phyloP scores from a whole-genome alignment of 1,140 invertebrate genomes.

The Anadara kagoshimensis region DNA sequence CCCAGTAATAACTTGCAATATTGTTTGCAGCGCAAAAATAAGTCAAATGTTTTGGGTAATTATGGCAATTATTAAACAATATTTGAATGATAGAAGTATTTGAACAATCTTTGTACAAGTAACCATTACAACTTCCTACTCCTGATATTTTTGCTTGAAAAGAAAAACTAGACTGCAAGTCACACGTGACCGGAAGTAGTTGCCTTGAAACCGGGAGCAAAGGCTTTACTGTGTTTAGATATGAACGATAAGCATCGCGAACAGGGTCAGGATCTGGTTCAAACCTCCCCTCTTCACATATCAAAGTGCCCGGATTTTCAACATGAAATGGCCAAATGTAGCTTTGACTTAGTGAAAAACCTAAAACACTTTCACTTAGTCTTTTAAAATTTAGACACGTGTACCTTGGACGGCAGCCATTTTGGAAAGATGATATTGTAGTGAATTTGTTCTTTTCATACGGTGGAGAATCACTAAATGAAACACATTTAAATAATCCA shows the following conservation, averaged over 20 bases:
- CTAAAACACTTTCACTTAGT: conserved; percentile 12
- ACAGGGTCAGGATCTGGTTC: conserved; percentile 18
- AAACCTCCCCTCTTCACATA: conserved; percentile 21
- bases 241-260: conserved; percentile 16
- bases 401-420: conserved; percentile 30
- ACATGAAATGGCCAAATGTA: conserved; percentile 27
- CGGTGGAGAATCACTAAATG: conserved; percentile 12
- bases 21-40: conserved; percentile 30
- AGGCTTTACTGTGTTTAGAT: conserved; percentile 21
- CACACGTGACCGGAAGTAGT: conserved; percentile 10
- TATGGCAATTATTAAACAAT: conserved; percentile 19
- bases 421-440: conserved; percentile 22
- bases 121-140: conserved; percentile 7
- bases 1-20: conserved; percentile 22
- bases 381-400: conserved; percentile 29
- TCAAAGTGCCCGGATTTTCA: conserved; percentile 4
- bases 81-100: conserved; percentile 21
- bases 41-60: neutral
- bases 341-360: conserved; percentile 31
- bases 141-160: conserved; percentile 12
- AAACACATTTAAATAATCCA: conserved; percentile 26
- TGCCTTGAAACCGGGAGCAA: conserved; percentile 13
- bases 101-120: conserved; percentile 27
- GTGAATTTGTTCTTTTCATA: conserved; percentile 10
- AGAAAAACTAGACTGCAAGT: conserved; percentile 13